Percentiles rank a stretch among this genome's conserved stretches.
Evolutionary conservation across 1,140 invertebrate genomes (phyloP).

Genomic region (Anastrepha obliqua): DNA sequence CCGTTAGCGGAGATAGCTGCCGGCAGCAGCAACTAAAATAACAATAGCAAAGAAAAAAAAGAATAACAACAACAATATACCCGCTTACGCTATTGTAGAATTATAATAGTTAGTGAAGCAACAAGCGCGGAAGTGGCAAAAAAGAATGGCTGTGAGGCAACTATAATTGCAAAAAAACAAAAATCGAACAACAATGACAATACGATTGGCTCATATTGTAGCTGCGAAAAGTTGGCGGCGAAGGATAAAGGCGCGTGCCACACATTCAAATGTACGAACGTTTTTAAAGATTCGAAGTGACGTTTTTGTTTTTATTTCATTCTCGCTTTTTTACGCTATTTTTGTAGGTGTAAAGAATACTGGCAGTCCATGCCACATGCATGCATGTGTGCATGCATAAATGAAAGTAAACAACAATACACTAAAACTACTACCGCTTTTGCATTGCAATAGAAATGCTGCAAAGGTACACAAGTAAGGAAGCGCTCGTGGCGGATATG

Average conservation of each 20-base stretch:
- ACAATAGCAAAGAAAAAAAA: background rate
- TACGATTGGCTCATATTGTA: background rate
- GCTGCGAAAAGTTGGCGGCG: background rate
- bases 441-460: background rate
- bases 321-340: background rate
- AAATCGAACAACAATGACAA: background rate
- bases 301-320: background rate
- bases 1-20: slow-evolving; percentile 37
- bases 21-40: slow-evolving; percentile 18
- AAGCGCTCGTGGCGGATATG: background rate
- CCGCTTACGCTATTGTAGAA: background rate
- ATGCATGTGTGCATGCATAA: background rate
- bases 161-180: background rate
- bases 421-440: background rate
- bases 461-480: background rate
- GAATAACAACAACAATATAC: background rate
- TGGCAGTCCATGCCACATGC: background rate
- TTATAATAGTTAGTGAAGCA: slow-evolving; percentile 30
- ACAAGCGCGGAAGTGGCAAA: background rate
- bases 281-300: background rate
- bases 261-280: background rate
- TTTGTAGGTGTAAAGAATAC: background rate
- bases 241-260: background rate
- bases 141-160: background rate
- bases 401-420: background rate